Base-by-base conservation (phyloP, 2,888 invertebrate species). In the Daptonema setosum region DNA sequence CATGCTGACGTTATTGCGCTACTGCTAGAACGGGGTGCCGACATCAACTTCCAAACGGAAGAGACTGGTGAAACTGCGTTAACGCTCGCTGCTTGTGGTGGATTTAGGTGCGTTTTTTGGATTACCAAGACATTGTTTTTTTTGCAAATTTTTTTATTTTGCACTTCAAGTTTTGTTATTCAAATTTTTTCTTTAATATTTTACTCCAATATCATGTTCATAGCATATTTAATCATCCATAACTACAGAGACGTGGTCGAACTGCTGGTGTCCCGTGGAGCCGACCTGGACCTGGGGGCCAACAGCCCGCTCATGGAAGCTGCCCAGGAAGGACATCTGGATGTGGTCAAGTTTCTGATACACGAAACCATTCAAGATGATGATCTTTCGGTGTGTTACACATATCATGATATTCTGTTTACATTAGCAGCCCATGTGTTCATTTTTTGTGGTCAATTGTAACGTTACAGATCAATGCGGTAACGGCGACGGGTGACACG, bases 241-340 rank as follows among this genome's bases (percentile, higher is more conserved):
- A 22, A 11, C 52, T 65, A 58, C 55, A 67, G 64, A 2, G 91
- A 93, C 71, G 86, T 88, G 54, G 87, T 90, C 0, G 88, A 91
- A 72, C 87, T 88, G 74, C 80, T 97, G 55, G 83, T 91, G 65
- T 87, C 87, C 72, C 85, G 87, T 45, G 91, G 90, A 50, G 93
- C 91, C 2, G 87, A 91, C 71, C 80, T 88, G 54, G 91, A 91
- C 72, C 77, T 90, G 47, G 95, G 88, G 55, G 87, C 87, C 22
- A 90, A 90, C 56, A 93, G 93, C 20, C 93, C 95, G 0, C 78
- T 97, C 2, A 95, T 95, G 90, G 95, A 97, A 75, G 93, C 95
- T 48, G 84, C 91, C 2, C 95, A 95, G 74, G 95, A 95, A 73
- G 95, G 93, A 20, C 93, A 93, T 70, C 77, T 88, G 25, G 90